These are phyloP conservation scores for Bombus pyrosoma DNA, from an alignment of 1,140 invertebrate genomes.

Conservation along the genomic window DNA sequence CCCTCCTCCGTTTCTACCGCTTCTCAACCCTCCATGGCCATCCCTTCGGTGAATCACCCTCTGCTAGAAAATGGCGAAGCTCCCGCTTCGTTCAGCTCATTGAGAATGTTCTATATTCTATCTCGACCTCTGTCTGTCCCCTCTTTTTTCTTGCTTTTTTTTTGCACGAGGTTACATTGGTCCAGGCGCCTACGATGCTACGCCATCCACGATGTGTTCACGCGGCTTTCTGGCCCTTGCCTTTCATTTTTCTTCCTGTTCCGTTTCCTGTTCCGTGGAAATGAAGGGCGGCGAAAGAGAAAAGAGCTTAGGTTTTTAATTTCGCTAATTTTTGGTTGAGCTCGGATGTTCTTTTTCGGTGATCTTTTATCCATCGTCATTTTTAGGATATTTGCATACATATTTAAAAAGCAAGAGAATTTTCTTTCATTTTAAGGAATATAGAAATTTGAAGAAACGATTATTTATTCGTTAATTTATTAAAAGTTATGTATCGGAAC, in stretches of 20 bases:
- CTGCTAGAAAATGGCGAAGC: conserved; percentile 42
- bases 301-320: background rate
- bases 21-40: conserved; percentile 50
- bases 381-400: background rate
- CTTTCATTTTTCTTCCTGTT: background rate
- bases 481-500: no score
- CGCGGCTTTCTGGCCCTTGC: background rate
- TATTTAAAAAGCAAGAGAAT: no score
- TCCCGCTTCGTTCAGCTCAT: conserved; percentile 33
- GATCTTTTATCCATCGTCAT: background rate
- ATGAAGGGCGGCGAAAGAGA: background rate
- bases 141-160: background rate
- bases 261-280: background rate
- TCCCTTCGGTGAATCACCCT: conserved; percentile 57
- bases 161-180: background rate
- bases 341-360: background rate
- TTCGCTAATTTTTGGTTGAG: no score
- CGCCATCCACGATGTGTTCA: background rate
- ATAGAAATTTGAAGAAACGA: no score
- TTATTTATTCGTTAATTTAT: no score
- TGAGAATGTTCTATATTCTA: conserved; percentile 36
- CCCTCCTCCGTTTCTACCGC: conserved; percentile 65
- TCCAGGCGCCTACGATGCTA: background rate
- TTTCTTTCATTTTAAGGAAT: no score
- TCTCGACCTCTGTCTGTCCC: background rate